A percentile compares a stretch with the other conserved stretches of the same genome.
Conservation (phyloP, 2,797 vertebrate species). For the Eremophila alpestris region DNA sequence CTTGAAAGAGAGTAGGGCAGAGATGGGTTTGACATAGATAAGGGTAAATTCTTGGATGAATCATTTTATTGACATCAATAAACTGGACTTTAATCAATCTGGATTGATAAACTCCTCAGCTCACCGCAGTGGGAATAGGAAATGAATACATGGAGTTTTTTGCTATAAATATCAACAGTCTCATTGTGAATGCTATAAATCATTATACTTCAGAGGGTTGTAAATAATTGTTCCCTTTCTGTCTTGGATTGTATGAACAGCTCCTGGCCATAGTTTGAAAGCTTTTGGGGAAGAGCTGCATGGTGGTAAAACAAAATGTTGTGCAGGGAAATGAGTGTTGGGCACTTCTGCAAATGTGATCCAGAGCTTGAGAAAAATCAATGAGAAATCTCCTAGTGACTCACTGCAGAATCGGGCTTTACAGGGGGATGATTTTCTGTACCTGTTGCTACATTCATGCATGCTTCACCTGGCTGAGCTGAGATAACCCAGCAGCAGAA, state of each 20-base stretch:
- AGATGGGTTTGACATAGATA: slow-evolving; percentile 16
- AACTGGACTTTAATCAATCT: slow-evolving; percentile 4
- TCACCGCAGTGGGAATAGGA: slow-evolving; percentile 19
- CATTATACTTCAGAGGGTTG: slow-evolving; percentile 11
- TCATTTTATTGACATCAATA: slow-evolving; percentile 16
- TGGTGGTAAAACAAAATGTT: not conserved
- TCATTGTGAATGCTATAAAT: slow-evolving; percentile 30
- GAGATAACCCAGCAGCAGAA: not conserved
- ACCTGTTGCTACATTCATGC: not conserved
- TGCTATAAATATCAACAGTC: slow-evolving; percentile 43
- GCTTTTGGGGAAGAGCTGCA: not conserved
- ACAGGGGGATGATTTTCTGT: not conserved
- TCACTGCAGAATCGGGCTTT: not conserved
- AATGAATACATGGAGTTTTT: not conserved
- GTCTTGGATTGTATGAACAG: not conserved
- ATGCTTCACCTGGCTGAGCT: not conserved
- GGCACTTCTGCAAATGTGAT: not conserved
- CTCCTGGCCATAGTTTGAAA: not conserved
- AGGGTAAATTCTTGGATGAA: slow-evolving; percentile 1
- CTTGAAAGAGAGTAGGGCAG: not conserved
- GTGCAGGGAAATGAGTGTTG: not conserved
- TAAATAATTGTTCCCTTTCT: slow-evolving; percentile 48
- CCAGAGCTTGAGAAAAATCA: not conserved
- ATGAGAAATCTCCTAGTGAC: not conserved
- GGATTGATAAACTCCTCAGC: slow-evolving; percentile 5